Evolutionary conservation across 2,113 vertebrate species (phyloP).

Genomic region (Piliocolobus tephrosceles): DNA sequence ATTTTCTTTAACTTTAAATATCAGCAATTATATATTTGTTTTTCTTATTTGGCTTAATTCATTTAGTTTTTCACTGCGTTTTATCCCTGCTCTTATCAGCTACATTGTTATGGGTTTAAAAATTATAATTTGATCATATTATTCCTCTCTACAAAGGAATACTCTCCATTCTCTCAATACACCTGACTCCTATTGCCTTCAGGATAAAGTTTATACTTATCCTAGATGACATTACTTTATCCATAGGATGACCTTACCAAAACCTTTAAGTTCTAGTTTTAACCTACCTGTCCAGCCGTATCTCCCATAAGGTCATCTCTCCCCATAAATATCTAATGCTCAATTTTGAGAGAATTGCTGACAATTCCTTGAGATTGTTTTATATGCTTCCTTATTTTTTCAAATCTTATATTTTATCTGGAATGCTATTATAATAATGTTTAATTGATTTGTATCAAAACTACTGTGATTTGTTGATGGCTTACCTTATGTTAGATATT

Average conservation of each 20-base stretch:
- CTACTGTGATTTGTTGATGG: background rate
- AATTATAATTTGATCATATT: background rate
- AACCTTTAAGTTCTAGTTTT: background rate
- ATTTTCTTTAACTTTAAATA: background rate
- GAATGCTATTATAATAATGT: background rate
- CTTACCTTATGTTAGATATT: background rate
- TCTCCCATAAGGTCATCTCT: background rate
- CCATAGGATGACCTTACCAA: background rate
- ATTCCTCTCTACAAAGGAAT: background rate
- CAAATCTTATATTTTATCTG: background rate
- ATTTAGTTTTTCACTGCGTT: background rate
- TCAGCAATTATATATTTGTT: background rate
- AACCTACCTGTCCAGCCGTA: background rate
- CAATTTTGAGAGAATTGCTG: background rate
- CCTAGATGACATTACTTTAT: background rate
- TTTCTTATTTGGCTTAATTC: background rate
- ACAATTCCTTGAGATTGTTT: background rate
- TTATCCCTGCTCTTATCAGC: background rate
- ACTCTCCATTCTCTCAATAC: background rate
- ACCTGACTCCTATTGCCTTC: fast-evolving
- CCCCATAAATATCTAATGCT: background rate
- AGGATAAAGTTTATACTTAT: background rate
- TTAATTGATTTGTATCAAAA: background rate
- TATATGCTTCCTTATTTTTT: background rate
- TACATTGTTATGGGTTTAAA: background rate